phyloP scores from a whole-genome alignment of 1,140 invertebrate species.

The Sycophila sp. region DNA sequence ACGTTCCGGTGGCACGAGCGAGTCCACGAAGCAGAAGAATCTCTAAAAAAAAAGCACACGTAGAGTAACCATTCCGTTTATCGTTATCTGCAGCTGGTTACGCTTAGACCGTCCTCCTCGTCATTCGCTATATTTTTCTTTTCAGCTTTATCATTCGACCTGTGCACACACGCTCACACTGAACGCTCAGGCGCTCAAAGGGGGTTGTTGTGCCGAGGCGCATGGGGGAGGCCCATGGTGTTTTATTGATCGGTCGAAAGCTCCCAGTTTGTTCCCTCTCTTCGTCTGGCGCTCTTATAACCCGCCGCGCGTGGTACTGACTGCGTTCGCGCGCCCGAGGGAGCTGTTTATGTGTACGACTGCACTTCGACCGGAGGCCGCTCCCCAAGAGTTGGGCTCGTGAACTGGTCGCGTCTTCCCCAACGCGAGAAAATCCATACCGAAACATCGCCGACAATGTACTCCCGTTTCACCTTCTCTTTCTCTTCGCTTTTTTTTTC shows the following conservation, averaged over 20 bases:
- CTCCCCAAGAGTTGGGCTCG: neutral
- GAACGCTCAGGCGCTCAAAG: neutral
- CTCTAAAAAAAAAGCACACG: neutral
- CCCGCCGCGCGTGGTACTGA: neutral
- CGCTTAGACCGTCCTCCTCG: neutral
- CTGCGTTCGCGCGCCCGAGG: slow-evolving; percentile 8
- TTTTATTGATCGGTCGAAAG: slow-evolving; percentile 33
- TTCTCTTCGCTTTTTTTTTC: neutral
- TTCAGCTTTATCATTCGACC: slow-evolving; percentile 4
- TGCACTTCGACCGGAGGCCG: neutral
- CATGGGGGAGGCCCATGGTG: slow-evolving; percentile 24
- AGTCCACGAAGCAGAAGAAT: neutral
- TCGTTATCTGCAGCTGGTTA: neutral
- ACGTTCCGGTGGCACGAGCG: too few species aligned
- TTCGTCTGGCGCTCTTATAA: slow-evolving; percentile 3
- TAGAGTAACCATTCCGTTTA: too few species aligned
- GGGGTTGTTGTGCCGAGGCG: slow-evolving; percentile 4
- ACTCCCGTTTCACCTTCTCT: neutral
- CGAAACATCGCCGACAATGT: neutral
- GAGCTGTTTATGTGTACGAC: slow-evolving; percentile 23
- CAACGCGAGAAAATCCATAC: slow-evolving; percentile 27
- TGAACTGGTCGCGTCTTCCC: neutral
- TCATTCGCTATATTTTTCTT: slow-evolving; percentile 1
- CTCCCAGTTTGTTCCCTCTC: neutral
- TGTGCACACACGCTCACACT: neutral